These are phyloP conservation scores for Drosophila cognata DNA, from an alignment of 2,888 invertebrate genomes.

Conservation along the genomic window DNA sequence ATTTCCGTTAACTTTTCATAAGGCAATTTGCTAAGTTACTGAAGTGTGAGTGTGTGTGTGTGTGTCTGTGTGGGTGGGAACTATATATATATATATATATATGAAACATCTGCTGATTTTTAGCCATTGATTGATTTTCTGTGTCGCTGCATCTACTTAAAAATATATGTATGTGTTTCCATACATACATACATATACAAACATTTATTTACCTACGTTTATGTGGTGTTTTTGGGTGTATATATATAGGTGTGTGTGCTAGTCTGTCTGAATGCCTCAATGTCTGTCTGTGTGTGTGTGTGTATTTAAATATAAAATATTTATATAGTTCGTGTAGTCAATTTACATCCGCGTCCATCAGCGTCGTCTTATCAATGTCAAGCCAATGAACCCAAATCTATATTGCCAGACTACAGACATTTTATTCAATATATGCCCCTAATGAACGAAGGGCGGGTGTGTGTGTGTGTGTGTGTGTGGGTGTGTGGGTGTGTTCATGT, in stretches of 20 bases:
- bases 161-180: conserved; percentile 41
- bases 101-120: conserved; percentile 59
- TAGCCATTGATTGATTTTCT: conserved; percentile 59
- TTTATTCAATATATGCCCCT: conserved; percentile 53
- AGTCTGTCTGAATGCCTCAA: conserved; percentile 15
- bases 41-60: neutral
- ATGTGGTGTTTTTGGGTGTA: conserved; percentile 3
- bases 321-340: conserved; percentile 75
- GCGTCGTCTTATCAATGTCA: conserved; percentile 76
- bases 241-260: conserved; percentile 9
- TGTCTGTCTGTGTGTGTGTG: conserved; percentile 11
- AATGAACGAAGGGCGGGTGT: neutral
- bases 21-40: conserved; percentile 44
- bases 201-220: conserved; percentile 11
- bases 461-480: conserved; percentile 6
- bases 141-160: conserved; percentile 70
- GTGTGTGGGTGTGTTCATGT: conserved; percentile 6
- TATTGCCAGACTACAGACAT: conserved; percentile 47
- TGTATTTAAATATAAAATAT: conserved; percentile 61
- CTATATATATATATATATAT: neutral
- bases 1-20: conserved; percentile 47
- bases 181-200: neutral
- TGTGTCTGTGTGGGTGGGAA: neutral
- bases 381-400: conserved; percentile 79
- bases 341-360: conserved; percentile 76